These are phyloP conservation scores for Lucilia cuprina DNA, from an alignment of 1,140 invertebrate genomes.

Conservation along the genomic window DNA sequence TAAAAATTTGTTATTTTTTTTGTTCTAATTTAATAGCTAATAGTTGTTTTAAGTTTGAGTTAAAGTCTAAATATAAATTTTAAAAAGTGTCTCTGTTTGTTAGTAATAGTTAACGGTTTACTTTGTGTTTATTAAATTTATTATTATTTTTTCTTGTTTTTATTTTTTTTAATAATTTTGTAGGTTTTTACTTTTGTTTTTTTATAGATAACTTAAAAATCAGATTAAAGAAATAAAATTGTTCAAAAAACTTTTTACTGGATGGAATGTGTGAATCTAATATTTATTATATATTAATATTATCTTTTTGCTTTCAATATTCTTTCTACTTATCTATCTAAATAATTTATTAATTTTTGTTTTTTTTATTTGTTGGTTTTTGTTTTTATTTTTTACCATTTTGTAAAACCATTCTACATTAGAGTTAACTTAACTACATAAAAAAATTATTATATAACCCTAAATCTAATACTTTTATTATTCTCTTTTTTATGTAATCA, in stretches of 20 bases:
- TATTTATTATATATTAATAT: not conserved
- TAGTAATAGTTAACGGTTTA: not conserved
- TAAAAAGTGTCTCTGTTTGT: not conserved
- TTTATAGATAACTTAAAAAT: not conserved
- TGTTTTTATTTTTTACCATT: not conserved
- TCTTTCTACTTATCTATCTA: not conserved
- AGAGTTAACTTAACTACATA: no score
- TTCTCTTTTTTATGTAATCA: no score
- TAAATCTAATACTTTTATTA: not conserved
- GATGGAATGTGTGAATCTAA: conserved; percentile 25
- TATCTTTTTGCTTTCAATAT: not conserved
- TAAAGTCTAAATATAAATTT: not conserved
- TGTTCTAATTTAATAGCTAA: not conserved
- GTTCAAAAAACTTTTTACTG: conserved; percentile 3
- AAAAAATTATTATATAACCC: not conserved
- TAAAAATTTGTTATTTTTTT: not conserved
- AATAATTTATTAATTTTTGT: not conserved
- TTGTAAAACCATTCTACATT: not conserved
- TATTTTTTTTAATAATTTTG: not conserved
- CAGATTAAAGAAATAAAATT: not conserved
- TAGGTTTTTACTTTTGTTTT: not conserved
- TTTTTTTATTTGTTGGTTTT: not conserved
- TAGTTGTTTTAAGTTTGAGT: not conserved
- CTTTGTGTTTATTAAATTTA: not conserved
- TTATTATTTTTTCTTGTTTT: not conserved